phyloP scores from a whole-genome alignment of 2,797 vertebrate species.

The Setipinna tenuifilis region DNA sequence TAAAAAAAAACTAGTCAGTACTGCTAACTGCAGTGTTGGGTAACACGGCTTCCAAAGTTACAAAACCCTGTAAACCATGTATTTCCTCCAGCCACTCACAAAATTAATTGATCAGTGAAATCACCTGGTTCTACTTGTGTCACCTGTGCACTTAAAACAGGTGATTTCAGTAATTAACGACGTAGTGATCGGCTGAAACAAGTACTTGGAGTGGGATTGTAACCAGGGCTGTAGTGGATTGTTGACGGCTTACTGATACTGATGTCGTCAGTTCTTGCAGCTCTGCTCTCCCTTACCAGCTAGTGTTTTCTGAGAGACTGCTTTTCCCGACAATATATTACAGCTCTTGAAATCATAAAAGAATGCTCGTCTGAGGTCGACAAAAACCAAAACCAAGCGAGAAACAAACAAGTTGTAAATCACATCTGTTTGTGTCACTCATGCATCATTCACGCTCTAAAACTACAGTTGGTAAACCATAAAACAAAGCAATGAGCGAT shows the following conservation, averaged over 20 bases:
- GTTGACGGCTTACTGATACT: too few species aligned
- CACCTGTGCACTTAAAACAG: too few species aligned
- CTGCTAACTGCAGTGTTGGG: neutral
- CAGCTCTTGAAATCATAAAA: neutral
- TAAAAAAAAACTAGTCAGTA: neutral
- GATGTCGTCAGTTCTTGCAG: neutral
- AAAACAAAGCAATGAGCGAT: neutral
- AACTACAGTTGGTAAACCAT: neutral
- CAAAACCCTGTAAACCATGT: too few species aligned
- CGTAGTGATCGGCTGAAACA: too few species aligned
- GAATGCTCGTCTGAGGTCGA: neutral
- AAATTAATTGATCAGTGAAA: too few species aligned
- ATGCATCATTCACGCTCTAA: neutral
- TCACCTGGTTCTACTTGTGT: too few species aligned
- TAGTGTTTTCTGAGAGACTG: neutral
- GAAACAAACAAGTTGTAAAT: slow-evolving; percentile 15
- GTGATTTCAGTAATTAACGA: too few species aligned
- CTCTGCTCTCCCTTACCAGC: neutral
- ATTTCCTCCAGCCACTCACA: too few species aligned
- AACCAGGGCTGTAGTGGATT: too few species aligned
- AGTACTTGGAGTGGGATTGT: too few species aligned
- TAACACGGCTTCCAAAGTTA: too few species aligned
- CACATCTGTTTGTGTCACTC: neutral
- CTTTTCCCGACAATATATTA: neutral
- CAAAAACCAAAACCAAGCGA: neutral